Base-by-base conservation (phyloP, 2,113 vertebrate species). In the Syrrhaptes paradoxus region DNA sequence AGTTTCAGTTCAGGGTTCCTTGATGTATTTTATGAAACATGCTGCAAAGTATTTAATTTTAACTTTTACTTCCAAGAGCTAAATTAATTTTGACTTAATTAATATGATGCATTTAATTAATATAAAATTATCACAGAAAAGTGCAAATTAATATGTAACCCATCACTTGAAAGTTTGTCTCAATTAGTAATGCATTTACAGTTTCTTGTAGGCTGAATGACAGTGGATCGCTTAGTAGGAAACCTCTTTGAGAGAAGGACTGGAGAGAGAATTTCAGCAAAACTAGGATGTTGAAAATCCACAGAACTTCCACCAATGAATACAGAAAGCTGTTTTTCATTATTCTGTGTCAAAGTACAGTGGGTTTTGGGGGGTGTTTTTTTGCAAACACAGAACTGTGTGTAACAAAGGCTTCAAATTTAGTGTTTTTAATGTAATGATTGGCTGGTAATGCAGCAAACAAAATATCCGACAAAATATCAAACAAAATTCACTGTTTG, bases 21-120 rank as follows among this genome's bases (percentile, higher is more conserved):
- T 61, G 28, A 66, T 87, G 24, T 71, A 63, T 79, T 78, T 91
- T 75, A 62, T 81, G 74, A 88, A 78, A 89, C 24, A 34, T 38
- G 43, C n/a, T 38, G 81, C 18, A 3, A 77, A 92, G 55, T 86
- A 82, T 95, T 96, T 96, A 18, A 87, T 95, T 94, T 95, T 72
- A 96, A 94, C 66, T 93, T 89, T 94, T 89, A 63, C 32, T 77
- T 90, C 92, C 26, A 91, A 75, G 59, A 76, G 63, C 72, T 89
- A 93, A 97, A 93, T 81, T 95, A 91, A 94, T 96, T 97, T 80
- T 92, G 45, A 83, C 77, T 96, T 94, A 91, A 96, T 96, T 96
- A 97, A 93, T 80, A 55, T 46, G 51, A 93, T 94, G 62, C 63
- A 65, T 88, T 92, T 88, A 96, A 95, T 96, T 63, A 90, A 83